Conservation (phyloP, 2,113 vertebrate genomes). For the Pygoscelis adeliae region DNA sequence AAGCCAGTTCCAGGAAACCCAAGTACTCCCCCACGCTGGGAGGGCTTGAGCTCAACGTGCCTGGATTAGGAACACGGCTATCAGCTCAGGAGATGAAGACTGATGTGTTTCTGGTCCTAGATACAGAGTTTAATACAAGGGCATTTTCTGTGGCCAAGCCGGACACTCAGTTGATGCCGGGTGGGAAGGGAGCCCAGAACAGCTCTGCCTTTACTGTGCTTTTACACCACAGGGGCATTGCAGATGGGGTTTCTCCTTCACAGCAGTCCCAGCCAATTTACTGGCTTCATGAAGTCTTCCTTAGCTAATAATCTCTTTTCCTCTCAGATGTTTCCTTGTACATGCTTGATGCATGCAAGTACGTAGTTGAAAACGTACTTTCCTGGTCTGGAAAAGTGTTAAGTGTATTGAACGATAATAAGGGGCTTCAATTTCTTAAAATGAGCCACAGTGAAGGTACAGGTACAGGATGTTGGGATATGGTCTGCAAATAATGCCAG, state of each 20-base stretch:
- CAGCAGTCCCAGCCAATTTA: background rate
- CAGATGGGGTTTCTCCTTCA: background rate
- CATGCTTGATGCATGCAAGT: background rate
- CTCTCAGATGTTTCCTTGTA: background rate
- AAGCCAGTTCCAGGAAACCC: conserved; percentile 42
- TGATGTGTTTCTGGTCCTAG: conserved; percentile 30
- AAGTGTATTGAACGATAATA: background rate
- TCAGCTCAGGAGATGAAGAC: conserved; percentile 38
- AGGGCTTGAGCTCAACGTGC: conserved; percentile 16
- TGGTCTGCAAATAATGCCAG: background rate
- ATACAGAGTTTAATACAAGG: conserved; percentile 3
- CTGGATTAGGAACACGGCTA: conserved; percentile 17
- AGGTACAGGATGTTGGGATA: background rate
- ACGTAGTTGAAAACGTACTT: background rate
- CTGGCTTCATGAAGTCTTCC: background rate
- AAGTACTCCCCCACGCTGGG: conserved; percentile 14
- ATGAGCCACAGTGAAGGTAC: background rate
- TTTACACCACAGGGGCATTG: background rate
- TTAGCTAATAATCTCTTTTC: background rate
- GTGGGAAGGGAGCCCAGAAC: background rate
- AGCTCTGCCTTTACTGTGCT: background rate
- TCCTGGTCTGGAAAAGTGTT: background rate
- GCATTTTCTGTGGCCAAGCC: background rate
- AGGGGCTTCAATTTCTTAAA: background rate
- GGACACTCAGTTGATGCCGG: background rate